Evolutionary conservation across 2,888 invertebrate genomes (phyloP).

Genomic region (Heliconius erato): DNA sequence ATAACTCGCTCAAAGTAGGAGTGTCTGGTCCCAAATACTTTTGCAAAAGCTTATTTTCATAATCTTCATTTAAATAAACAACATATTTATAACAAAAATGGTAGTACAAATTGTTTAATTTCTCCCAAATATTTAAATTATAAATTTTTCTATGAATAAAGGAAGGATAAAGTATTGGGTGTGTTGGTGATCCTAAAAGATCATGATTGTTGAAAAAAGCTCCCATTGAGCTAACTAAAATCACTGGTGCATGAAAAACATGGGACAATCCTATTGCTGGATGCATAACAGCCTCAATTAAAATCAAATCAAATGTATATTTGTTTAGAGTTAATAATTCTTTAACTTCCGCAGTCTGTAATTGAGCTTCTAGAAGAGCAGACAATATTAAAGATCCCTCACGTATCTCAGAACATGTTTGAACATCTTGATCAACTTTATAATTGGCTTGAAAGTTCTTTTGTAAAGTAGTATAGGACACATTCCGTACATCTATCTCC

Average conservation of each 20-base stretch:
- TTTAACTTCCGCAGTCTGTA: conserved; percentile 49
- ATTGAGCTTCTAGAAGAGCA: conserved; percentile 51
- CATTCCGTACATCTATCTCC: conserved; percentile 68
- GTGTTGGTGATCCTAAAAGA: conserved; percentile 54
- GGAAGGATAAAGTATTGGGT: conserved; percentile 54
- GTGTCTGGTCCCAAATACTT: conserved; percentile 58
- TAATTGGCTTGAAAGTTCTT: conserved; percentile 23
- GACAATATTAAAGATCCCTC: conserved; percentile 22
- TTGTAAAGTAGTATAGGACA: conserved; percentile 54
- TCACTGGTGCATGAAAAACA: conserved; percentile 58
- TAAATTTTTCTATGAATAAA: conserved; percentile 36
- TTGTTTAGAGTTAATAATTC: conserved; percentile 44
- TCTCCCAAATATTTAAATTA: conserved; percentile 58
- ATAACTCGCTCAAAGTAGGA: conserved; percentile 56
- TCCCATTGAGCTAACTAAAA: conserved; percentile 60
- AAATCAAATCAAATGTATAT: conserved; percentile 58
- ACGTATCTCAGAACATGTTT: conserved; percentile 5
- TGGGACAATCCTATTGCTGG: conserved; percentile 56
- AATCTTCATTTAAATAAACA: conserved; percentile 20
- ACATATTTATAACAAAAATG: conserved; percentile 45
- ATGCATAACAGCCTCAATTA: conserved; percentile 53
- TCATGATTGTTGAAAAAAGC: conserved; percentile 40
- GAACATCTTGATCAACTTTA: conserved; percentile 24
- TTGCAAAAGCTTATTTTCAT: conserved; percentile 52
- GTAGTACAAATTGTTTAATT: conserved; percentile 53